Evolutionary conservation across 64 coral and sea anemone species (phyloP), one percentile per base, ranked within the genome.

Genomic region (Exaiptasia diaphana): DNA sequence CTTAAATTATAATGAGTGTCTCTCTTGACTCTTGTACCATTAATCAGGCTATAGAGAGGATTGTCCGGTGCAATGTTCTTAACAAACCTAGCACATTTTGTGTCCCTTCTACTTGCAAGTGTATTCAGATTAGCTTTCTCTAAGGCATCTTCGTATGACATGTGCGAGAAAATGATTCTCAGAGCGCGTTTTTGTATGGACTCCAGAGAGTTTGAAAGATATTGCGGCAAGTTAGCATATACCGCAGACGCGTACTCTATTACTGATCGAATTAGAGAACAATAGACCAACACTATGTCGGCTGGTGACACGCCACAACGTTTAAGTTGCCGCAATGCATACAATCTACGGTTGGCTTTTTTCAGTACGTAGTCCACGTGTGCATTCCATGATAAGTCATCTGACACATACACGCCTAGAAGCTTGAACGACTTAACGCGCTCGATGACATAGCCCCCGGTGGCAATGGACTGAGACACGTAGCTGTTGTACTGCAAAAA

Each of bases 401-500:
- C 24, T 14, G 53, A 58, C 37, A 61, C 18, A 58, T 78, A 21
- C 3, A 70, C 65, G 5, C 4, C 65, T n/a, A n/a, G n/a, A n/a
- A n/a, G n/a, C n/a, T n/a, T n/a, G n/a, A n/a, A n/a, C n/a, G n/a
- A n/a, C n/a, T 70, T 70, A 28, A 53, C 34, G 54, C 73, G 34
- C 17, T 18, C 46, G 37, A 48, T 32, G 30, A 50, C 25, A 14
- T 27, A 40, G 18, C 76, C 76, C 9, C 53, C 30, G n/a, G 64
- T 53, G 10, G 44, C 28, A 29, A 83, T 83, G 24, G 80, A 26
- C 2, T n/a, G 64, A 14, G 42, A 50, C 43, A 30, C 36, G 21
- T 15, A 17, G 39, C 42, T 85, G 75, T 85, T 85, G 38, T 75
- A 85, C n/a, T 85, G 82, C 17, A 75, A 46, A 8, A 85, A 85